Evolutionary conservation across 2,888 invertebrate genomes (phyloP), one percentile per base, ranked within the genome.

Genomic region (Cylloceria caligata): DNA sequence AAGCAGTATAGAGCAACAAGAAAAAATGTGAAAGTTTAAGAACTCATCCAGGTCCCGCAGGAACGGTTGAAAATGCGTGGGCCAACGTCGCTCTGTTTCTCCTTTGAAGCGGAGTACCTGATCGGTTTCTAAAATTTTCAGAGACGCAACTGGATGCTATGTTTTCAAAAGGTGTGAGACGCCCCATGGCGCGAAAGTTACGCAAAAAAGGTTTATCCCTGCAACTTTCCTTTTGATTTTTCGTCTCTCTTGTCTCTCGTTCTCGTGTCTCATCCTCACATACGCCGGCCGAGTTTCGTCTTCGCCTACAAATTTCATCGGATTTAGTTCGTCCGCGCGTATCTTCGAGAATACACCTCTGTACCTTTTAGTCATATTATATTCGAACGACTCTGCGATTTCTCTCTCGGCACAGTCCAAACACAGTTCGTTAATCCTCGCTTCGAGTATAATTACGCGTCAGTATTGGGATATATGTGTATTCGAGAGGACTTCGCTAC

Each of bases 11-110:
- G 39, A 69, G 27, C 21, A 34, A 30, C 62, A 79, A 71, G 71
- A 89, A 88, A 89, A 91, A 90, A 89, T 89, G 90, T 90, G 91
- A 91, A 91, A 91, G 91, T 89, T 88, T 21, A 72, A 80, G 80
- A 84, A 83, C 62, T 49, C 47, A 71, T 7, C 27, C 36, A 24
- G 45, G 42, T 82, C 67, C 68, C 73, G 69, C 19, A 75, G 75
- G 57, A 79, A 52, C 49, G 55, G 72, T 68, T 65, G 75, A 52
- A 30, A 13, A 69, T 55, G 67, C 60, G 39, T 52, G 60, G 42
- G 27, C 42, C 49, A 24, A 3, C 19, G 13, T 30, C 47, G 19
- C 30, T 60, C 52, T 72, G 49, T 42, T 30, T 55, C 52, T 74
- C 73, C 71, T 45, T 60, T 47, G 45, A 27, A 16, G 13, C 21